Evolutionary conservation across 2,113 vertebrate genomes (phyloP).

Genomic region (Prionailurus viverrinus): DNA sequence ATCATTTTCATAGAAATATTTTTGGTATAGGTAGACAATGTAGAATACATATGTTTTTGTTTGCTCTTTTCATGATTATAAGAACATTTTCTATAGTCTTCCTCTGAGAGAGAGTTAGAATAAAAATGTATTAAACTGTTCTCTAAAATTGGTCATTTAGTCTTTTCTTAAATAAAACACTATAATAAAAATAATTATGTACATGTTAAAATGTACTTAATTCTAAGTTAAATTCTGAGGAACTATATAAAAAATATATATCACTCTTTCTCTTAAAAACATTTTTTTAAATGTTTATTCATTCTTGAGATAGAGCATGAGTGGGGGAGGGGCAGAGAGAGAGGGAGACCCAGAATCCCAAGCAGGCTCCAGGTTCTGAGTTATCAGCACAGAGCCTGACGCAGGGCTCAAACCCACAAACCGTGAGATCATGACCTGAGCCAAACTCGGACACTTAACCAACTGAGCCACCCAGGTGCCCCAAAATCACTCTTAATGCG

Average conservation of each 20-base stretch:
- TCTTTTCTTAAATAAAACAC: slow-evolving; percentile 1
- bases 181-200: not conserved
- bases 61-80: not conserved
- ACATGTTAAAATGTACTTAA: not conserved
- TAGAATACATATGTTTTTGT: not conserved
- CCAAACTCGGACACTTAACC: too few relatives aligned
- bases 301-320: too few relatives aligned
- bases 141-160: not conserved
- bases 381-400: too few relatives aligned
- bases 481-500: not conserved
- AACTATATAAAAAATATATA: not conserved
- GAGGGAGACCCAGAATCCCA: too few relatives aligned
- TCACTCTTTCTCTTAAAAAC: not conserved
- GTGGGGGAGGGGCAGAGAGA: too few relatives aligned
- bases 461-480: too few relatives aligned
- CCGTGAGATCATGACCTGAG: too few relatives aligned
- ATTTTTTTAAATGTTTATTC: too few relatives aligned
- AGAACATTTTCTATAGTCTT: not conserved
- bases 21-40: not conserved
- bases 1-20: not conserved
- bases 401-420: too few relatives aligned
- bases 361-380: too few relatives aligned
- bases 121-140: not conserved
- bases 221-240: not conserved
- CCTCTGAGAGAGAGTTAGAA: not conserved